Percentiles rank a stretch among this genome's conserved stretches.
Conservation (phyloP, 2,797 vertebrate species). For the Bradypodion pumilum region DNA sequence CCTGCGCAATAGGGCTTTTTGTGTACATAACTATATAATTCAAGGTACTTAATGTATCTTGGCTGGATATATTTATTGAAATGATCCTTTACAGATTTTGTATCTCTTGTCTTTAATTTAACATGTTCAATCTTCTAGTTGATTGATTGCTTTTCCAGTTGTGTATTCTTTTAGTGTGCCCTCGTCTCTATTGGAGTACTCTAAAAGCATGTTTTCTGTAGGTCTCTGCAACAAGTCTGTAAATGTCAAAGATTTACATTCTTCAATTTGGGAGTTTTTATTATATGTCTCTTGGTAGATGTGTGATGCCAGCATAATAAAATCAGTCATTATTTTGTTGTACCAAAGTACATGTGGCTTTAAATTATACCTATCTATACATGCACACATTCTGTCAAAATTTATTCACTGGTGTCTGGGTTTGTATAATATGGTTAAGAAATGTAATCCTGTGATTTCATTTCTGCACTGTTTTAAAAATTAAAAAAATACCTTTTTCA, state of each 20-base stretch:
- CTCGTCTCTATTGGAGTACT: not conserved
- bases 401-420: slow-evolving; percentile 46
- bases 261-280: slow-evolving; percentile 32
- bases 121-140: slow-evolving; percentile 33
- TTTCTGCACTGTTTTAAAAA: slow-evolving; percentile 67
- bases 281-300: slow-evolving; percentile 35
- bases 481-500: slow-evolving; percentile 70
- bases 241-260: slow-evolving; percentile 45
- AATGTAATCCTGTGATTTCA: slow-evolving; percentile 61
- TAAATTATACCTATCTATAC: slow-evolving; percentile 37
- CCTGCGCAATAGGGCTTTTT: slow-evolving; percentile 37
- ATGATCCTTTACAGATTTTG: slow-evolving; percentile 38
- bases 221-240: slow-evolving; percentile 25
- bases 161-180: not conserved
- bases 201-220: slow-evolving; percentile 51
- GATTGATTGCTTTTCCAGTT: slow-evolving; percentile 18
- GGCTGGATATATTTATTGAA: slow-evolving; percentile 41
- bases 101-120: slow-evolving; percentile 20
- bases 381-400: slow-evolving; percentile 17
- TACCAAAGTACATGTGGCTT: slow-evolving; percentile 64
- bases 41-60: slow-evolving; percentile 31
- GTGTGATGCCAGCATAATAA: slow-evolving; percentile 42
- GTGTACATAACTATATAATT: slow-evolving; percentile 22
- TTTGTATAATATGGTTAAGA: slow-evolving; percentile 49
- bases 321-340: slow-evolving; percentile 49